These are phyloP conservation scores for Amniataba percoides DNA, from an alignment of 2,797 vertebrate genomes.

Conservation along the genomic window DNA sequence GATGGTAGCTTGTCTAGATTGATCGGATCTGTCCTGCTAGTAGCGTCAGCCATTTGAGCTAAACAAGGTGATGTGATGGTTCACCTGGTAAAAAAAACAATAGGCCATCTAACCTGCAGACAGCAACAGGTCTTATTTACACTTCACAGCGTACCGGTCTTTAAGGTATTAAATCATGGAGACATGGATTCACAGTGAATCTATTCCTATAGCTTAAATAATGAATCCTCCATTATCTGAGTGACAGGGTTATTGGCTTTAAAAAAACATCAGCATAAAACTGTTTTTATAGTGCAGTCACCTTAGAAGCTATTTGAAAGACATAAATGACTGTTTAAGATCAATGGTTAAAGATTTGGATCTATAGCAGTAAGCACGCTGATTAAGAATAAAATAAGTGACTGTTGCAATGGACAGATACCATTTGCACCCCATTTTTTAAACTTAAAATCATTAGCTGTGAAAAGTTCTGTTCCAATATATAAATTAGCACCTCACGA, in stretches of 20 bases:
- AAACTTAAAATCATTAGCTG: background rate
- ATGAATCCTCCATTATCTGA: background rate
- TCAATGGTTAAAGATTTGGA: background rate
- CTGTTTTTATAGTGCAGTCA: background rate
- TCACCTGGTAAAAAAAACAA: background rate
- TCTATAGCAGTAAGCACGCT: conserved; percentile 18
- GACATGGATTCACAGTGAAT: background rate
- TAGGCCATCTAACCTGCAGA: background rate
- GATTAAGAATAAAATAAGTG: conserved; percentile 11
- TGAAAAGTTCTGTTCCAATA: background rate
- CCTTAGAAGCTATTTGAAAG: background rate
- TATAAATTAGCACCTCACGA: background rate
- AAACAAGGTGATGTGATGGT: background rate
- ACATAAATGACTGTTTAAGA: background rate
- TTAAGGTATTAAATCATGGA: background rate
- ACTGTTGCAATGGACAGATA: background rate
- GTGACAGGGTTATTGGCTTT: background rate
- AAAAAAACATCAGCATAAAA: no score
- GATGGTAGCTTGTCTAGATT: conserved; percentile 5
- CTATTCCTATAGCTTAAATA: background rate
- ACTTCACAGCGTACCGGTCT: background rate
- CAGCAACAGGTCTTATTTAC: background rate
- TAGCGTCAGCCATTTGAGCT: background rate
- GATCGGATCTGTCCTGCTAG: conserved; percentile 1
- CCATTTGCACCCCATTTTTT: background rate